These are phyloP conservation scores for Mesoligia furuncula DNA, from an alignment of 2,888 invertebrate species.

Conservation along the genomic window DNA sequence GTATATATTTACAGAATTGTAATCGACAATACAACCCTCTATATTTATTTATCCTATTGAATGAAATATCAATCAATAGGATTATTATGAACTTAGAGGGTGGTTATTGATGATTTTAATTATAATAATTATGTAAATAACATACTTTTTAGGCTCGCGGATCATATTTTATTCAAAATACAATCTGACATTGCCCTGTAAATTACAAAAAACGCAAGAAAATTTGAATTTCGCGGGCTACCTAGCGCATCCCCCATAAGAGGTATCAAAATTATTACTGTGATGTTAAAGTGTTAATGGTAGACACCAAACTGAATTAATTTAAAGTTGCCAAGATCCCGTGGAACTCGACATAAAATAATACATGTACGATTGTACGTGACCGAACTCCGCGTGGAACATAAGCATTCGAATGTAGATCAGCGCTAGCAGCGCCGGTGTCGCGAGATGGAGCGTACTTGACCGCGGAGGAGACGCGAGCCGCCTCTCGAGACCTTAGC, in stretches of 20 bases:
- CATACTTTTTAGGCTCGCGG: not conserved
- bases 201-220: not conserved
- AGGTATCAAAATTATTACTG: not conserved
- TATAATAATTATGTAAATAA: too few relatives aligned
- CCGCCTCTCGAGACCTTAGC: slow-evolving; percentile 78
- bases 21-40: not conserved
- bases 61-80: not conserved
- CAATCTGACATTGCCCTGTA: not conserved
- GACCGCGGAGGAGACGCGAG: slow-evolving; percentile 67
- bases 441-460: slow-evolving; percentile 67
- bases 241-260: too few relatives aligned
- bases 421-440: slow-evolving; percentile 35
- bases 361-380: slow-evolving; percentile 54
- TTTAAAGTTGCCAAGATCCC: slow-evolving; percentile 19
- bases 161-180: not conserved
- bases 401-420: slow-evolving; percentile 57
- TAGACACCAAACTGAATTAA: not conserved
- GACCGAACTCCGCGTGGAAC: slow-evolving; percentile 34
- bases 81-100: too few relatives aligned
- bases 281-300: not conserved
- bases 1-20: not conserved
- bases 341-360: slow-evolving; percentile 28
- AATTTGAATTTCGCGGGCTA: not conserved
- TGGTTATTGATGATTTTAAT: too few relatives aligned
- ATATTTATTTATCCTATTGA: not conserved